Evolutionary conservation across 1,140 invertebrate species (phyloP).

Genomic region (Lepidotrigona ventralis): DNA sequence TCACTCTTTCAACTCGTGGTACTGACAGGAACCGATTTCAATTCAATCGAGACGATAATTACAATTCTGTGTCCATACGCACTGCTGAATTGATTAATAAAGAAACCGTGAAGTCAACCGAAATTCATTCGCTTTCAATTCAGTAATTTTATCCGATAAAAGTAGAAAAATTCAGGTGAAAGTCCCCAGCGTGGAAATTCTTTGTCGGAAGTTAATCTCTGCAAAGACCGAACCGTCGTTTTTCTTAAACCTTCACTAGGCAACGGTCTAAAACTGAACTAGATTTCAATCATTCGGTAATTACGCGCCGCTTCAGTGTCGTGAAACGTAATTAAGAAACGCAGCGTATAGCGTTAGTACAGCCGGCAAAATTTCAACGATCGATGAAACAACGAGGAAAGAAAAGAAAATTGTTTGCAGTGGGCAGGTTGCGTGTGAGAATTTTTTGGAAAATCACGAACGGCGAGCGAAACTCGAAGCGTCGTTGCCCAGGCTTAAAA

Average conservation of each 20-base stretch:
- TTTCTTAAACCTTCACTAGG: too few species aligned
- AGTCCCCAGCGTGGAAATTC: background rate
- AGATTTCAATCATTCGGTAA: background rate
- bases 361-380: background rate
- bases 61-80: too few species aligned
- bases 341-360: background rate
- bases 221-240: background rate
- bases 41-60: background rate
- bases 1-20: background rate
- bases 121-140: too few species aligned
- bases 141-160: too few species aligned
- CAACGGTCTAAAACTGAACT: background rate
- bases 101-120: too few species aligned
- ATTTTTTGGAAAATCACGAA: background rate
- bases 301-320: background rate
- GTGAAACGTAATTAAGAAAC: background rate
- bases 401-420: background rate
- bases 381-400: background rate
- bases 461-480: background rate
- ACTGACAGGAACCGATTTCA: background rate
- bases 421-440: background rate
- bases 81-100: background rate
- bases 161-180: too few species aligned
- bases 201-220: background rate
- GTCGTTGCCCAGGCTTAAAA: constrained; percentile 10